Conservation (phyloP, 2,797 vertebrate genomes). For the Morelia viridis region DNA sequence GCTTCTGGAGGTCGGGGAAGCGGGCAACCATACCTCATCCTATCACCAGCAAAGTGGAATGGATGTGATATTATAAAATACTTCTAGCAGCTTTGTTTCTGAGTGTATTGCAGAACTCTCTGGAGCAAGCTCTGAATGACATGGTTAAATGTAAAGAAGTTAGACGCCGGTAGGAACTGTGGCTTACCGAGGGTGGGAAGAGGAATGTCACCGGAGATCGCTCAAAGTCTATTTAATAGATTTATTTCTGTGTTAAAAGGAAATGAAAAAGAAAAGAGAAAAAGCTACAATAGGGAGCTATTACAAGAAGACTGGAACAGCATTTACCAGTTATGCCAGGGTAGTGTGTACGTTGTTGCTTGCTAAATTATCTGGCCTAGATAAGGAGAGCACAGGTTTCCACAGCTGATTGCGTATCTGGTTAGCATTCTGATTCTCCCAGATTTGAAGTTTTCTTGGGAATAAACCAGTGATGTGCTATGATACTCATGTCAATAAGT, state of each 20-base stretch:
- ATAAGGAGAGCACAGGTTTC: not conserved
- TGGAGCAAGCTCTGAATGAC: not conserved
- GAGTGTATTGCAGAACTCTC: not conserved
- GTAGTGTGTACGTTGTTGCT: not conserved
- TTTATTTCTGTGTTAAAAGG: slow-evolving; percentile 47
- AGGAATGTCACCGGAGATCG: not conserved
- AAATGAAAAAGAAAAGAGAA: slow-evolving; percentile 32
- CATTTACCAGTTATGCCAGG: slow-evolving; percentile 34
- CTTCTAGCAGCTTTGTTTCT: not conserved
- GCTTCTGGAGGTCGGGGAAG: no score
- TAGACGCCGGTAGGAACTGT: not conserved
- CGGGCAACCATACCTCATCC: no score
- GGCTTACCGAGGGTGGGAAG: not conserved
- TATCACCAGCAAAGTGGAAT: not conserved
- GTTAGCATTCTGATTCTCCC: slow-evolving; percentile 24
- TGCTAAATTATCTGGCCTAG: slow-evolving; percentile 37
- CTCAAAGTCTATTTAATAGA: slow-evolving; percentile 40
- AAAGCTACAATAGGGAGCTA: not conserved
- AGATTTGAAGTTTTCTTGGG: slow-evolving; percentile 22
- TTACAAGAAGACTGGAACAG: slow-evolving; percentile 26
- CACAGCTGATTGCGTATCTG: not conserved
- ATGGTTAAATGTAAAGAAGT: not conserved
- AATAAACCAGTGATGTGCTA: slow-evolving; percentile 43
- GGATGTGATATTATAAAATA: not conserved
- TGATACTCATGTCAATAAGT: slow-evolving; percentile 33